Percentiles rank a stretch among this genome's conserved stretches.
These are phyloP conservation scores for Atethmia centrago DNA, from an alignment of 2,888 invertebrate species.

Conservation along the genomic window DNA sequence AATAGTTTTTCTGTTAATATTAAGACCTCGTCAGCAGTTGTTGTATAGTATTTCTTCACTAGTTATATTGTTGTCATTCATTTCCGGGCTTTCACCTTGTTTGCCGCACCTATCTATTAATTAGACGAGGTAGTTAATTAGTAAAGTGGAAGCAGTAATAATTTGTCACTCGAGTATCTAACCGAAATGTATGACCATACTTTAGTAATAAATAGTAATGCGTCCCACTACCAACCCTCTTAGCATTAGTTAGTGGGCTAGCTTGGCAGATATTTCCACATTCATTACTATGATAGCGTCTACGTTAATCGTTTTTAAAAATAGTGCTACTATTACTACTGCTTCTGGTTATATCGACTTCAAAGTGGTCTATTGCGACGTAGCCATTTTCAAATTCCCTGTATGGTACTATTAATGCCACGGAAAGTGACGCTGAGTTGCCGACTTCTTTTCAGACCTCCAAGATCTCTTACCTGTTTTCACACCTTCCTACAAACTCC, in stretches of 20 bases:
- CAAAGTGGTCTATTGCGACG: neutral
- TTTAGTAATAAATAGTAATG: slow-evolving; percentile 54
- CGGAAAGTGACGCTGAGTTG: neutral
- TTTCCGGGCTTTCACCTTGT: slow-evolving; percentile 36
- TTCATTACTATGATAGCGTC: slow-evolving; percentile 19
- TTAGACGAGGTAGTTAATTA: slow-evolving; percentile 50
- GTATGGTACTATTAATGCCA: neutral
- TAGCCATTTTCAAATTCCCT: neutral
- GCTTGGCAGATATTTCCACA: slow-evolving; percentile 23
- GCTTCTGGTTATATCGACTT: neutral
- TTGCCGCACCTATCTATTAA: slow-evolving; percentile 45
- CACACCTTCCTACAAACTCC: neutral
- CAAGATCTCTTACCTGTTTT: neutral
- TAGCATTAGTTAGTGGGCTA: slow-evolving; percentile 24
- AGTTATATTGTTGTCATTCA: slow-evolving; percentile 32
- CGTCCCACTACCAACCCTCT: slow-evolving; percentile 27
- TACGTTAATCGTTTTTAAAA: neutral
- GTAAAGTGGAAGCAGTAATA: slow-evolving; percentile 44
- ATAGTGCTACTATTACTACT: neutral
- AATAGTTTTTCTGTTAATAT: slow-evolving; percentile 6
- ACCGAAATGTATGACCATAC: slow-evolving; percentile 36
- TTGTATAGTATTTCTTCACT: slow-evolving; percentile 24
- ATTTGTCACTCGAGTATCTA: slow-evolving; percentile 48
- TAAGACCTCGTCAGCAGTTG: slow-evolving; percentile 2
- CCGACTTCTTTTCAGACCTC: neutral